Evolutionary conservation across 2,113 vertebrate species (phyloP).

Genomic region (Hippopotamus amphibius): DNA sequence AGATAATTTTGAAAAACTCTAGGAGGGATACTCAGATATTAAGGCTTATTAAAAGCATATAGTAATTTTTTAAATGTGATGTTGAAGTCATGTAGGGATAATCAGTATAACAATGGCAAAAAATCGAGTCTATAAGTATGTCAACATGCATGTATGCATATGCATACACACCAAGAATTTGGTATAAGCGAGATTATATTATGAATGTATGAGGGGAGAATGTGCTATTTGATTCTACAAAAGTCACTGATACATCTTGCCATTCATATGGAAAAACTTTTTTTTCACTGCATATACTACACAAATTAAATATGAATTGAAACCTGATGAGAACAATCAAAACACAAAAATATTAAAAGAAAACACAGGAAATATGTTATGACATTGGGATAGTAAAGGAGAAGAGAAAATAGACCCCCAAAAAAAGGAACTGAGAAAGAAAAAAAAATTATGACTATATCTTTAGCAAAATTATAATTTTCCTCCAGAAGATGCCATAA

Average conservation of each 20-base stretch:
- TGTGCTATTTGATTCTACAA: not conserved
- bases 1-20: conserved; percentile 14
- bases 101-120: conserved; percentile 2
- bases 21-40: not conserved
- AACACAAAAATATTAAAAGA: conserved; percentile 7
- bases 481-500: not conserved
- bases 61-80: not conserved
- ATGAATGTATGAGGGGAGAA: not conserved
- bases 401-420: not conserved
- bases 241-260: not conserved
- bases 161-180: not conserved
- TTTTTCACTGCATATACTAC: not conserved
- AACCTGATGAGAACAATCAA: not conserved
- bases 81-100: not conserved
- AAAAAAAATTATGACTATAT: not conserved
- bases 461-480: conserved; percentile 19
- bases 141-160: not conserved
- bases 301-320: not conserved
- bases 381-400: not conserved
- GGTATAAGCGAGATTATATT: not conserved
- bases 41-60: not conserved
- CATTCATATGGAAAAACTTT: not conserved
- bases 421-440: not conserved
- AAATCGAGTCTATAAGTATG: not conserved
- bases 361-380: not conserved